Evolutionary conservation across 2,888 invertebrate species (phyloP), one percentile per base, ranked within the genome.

Genomic region (Linyphia triangularis): DNA sequence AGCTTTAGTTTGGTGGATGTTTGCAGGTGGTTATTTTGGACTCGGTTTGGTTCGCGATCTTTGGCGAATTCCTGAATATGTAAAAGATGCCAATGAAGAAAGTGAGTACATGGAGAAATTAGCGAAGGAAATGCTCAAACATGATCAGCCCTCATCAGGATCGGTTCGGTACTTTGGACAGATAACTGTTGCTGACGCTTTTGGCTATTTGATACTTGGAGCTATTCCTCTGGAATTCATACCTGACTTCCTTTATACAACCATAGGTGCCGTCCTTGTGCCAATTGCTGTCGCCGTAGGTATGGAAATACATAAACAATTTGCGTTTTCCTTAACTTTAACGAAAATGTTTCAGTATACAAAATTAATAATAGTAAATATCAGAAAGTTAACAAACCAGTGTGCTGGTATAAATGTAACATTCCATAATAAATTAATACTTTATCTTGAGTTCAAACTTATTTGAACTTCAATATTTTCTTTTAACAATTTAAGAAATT

Each of bases 1-100:
- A 91, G 98, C 97, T 0, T 96, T 98, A 92, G 94, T 98, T 0
- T 97, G 96, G 95, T 96, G 96, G 95, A 95, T 95, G 88, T 97
- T 97, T 0, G 93, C 97, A 22, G 98, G 96, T 0, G 98, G 98
- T 3, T 97, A 96, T 92, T 94, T 95, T 91, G 96, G 97, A 0
- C 92, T 96, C 19, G 98, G 98, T 9, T 98, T 97, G 96, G 91
- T 98, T 0, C 94, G 96, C 7, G 99, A 99, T 92, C 92, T 97
- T 1, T 96, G 96, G 91, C 94, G 95, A 90, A 96, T 99, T 84
- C 97, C 97, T 0, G 94, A 95, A 79, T 98, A 98, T 93, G 97
- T 98, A 1, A 94, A 95, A 82, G 96, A 97, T 67, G 92, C 92
- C 13, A 93, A 93, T 91, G 91, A 92, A 75, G 92, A 92, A 43